Evolutionary conservation across 2,113 vertebrate species (phyloP), one percentile per base, ranked within the genome.

Genomic region (Nycticebus coucang): DNA sequence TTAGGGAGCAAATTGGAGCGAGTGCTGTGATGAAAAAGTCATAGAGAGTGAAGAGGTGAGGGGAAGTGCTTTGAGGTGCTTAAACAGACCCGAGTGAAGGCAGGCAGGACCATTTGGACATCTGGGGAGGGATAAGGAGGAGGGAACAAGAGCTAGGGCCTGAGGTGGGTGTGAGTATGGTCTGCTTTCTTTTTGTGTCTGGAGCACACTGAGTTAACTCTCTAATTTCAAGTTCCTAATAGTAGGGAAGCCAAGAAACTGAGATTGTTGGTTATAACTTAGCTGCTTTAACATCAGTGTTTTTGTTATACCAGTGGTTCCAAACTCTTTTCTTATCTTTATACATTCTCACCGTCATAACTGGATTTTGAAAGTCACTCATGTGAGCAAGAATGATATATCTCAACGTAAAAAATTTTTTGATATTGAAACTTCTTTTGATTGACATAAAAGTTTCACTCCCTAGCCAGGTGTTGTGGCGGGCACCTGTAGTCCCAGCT

Each of bases 201-300:
- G 33, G 35, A 15, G 60, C 18, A 7, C 33, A 2, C 24, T 6
- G 35, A n/a, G 35, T 79, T 50, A 55, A 59, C 33, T 53, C 59
- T 75, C 74, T 41, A 30, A 41, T 26, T 37, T 62, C 30, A 5
- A 66, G 57, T 57, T 82, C n/a, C 33, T 72, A 53, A 30, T 19
- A 62, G 75, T 28, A 28, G 45, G 45, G 50, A 57, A 72, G 2
- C n/a, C 57, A 14, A 28, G 64, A n/a, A 41, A 1, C 57, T 30
- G 30, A 69, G 17, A 5, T 17, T 9, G 18, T 19, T 10, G 17
- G 30, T 22, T 66, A 7, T n/a, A 12, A 28, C 22, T 19, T 66
- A 2, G 3, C 64, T 14, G 1, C 14, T 18, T n/a, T 30, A 41
- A 9, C 4, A 0, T 4, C 1, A 33, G 30, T 28, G 7, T 64